These are phyloP conservation scores for Adelognathus sp. DNA, from an alignment of 2,888 invertebrate genomes.

Conservation along the genomic window DNA sequence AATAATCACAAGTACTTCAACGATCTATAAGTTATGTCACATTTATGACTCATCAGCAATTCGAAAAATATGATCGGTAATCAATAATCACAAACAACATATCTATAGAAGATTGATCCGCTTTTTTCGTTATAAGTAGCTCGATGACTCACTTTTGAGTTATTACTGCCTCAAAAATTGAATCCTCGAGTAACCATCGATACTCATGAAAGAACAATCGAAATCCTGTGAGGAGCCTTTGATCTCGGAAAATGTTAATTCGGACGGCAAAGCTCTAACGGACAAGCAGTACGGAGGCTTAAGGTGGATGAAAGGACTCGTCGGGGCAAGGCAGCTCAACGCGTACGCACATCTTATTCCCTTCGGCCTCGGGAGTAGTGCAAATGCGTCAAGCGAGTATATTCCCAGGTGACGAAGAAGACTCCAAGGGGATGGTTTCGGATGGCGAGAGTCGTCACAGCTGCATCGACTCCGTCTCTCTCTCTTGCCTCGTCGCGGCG, in stretches of 20 bases:
- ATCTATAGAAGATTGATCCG: too few species aligned
- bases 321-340: neutral
- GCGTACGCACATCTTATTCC: neutral
- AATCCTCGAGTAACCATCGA: too few species aligned
- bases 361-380: constrained; percentile 6
- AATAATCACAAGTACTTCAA: too few species aligned
- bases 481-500: constrained; percentile 9
- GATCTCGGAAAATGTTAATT: neutral
- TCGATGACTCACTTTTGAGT: too few species aligned
- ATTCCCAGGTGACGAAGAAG: constrained; percentile 23
- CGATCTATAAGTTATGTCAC: too few species aligned
- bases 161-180: too few species aligned
- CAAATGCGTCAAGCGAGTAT: neutral
- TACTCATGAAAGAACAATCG: too few species aligned
- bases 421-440: neutral
- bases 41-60: too few species aligned
- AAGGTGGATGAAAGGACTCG: neutral
- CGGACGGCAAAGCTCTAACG: neutral
- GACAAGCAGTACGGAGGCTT: neutral
- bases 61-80: too few species aligned
- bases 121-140: too few species aligned
- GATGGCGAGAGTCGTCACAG: constrained; percentile 29
- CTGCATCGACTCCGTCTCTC: constrained; percentile 33
- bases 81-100: too few species aligned
- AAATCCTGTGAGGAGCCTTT: too few species aligned